Conservation (phyloP, 2,113 vertebrate species). For the Holacanthus passer region DNA sequence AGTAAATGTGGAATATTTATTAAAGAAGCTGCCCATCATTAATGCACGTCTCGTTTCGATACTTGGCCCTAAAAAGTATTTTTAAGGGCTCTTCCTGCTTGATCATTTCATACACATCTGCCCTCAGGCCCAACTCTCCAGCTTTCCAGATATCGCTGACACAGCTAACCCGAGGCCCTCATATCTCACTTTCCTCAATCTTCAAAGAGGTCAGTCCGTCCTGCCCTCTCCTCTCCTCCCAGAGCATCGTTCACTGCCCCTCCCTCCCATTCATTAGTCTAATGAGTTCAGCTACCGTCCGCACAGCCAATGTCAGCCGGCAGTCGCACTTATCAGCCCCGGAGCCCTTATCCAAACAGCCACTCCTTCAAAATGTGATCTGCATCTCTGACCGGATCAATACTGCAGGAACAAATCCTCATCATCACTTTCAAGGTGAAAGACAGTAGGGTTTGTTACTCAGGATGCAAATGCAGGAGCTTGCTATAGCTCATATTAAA, state of each 20-base stretch:
- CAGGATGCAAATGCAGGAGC: background rate
- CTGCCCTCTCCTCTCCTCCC: conserved; percentile 55
- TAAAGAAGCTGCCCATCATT: conserved; percentile 6
- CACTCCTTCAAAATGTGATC: conserved; percentile 69
- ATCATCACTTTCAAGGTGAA: conserved; percentile 64
- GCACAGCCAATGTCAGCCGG: conserved; percentile 66
- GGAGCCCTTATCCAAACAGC: conserved; percentile 62
- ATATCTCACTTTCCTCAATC: conserved; percentile 65
- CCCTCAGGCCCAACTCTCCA: conserved; percentile 24
- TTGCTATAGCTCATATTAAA: background rate
- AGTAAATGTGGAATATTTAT: background rate
- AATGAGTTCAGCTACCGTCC: conserved; percentile 75
- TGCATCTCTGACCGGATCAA: conserved; percentile 62
- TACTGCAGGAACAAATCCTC: conserved; percentile 41
- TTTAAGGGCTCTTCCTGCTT: conserved; percentile 33
- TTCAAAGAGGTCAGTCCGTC: conserved; percentile 70
- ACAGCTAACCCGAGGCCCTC: conserved; percentile 54
- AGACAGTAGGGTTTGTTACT: conserved; percentile 23
- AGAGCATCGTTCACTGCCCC: conserved; percentile 28
- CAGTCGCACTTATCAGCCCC: conserved; percentile 68
- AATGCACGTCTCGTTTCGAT: conserved; percentile 3
- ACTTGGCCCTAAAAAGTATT: background rate
- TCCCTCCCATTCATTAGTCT: conserved; percentile 76
- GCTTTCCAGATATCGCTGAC: conserved; percentile 65
- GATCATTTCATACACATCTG: conserved; percentile 45